Conservation (phyloP, 2,888 invertebrate genomes). For the Rapana venosa region DNA sequence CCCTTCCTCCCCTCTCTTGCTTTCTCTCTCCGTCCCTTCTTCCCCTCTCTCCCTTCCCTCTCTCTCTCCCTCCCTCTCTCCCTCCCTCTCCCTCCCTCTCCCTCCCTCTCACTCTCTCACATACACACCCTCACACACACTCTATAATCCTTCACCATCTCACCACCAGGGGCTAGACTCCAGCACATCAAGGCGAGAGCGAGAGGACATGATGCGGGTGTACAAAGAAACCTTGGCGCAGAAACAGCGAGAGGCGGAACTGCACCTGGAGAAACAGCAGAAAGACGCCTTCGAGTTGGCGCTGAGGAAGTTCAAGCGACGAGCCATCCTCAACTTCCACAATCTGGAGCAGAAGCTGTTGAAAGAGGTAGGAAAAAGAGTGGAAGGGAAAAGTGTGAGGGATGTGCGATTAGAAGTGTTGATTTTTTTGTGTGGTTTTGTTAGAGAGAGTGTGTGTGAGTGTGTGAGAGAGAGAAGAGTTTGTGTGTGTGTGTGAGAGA, state of each 20-base stretch:
- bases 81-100: too few species aligned
- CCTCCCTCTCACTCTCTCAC: too few species aligned
- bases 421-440: background rate
- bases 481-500: too few species aligned
- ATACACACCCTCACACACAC: too few species aligned
- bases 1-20: too few species aligned
- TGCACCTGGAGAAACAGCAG: constrained; percentile 91
- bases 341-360: constrained; percentile 93
- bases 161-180: constrained; percentile 61
- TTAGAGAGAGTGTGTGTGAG: background rate
- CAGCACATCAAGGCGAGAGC: constrained; percentile 72
- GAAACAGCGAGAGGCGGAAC: constrained; percentile 92
- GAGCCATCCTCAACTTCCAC: constrained; percentile 91
- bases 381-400: background rate
- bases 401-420: background rate
- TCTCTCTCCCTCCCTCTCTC: too few species aligned
- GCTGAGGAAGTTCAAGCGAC: constrained; percentile 93
- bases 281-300: constrained; percentile 95
- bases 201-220: constrained; percentile 71
- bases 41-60: too few species aligned
- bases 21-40: too few species aligned
- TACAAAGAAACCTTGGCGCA: constrained; percentile 93
- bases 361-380: constrained; percentile 84
- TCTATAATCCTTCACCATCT: too few species aligned
- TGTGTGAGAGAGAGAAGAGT: too few species aligned